Percentiles rank a stretch among this genome's conserved stretches.
Conservation (phyloP, 2,797 vertebrate species). For the Tarsius wallacei region DNA sequence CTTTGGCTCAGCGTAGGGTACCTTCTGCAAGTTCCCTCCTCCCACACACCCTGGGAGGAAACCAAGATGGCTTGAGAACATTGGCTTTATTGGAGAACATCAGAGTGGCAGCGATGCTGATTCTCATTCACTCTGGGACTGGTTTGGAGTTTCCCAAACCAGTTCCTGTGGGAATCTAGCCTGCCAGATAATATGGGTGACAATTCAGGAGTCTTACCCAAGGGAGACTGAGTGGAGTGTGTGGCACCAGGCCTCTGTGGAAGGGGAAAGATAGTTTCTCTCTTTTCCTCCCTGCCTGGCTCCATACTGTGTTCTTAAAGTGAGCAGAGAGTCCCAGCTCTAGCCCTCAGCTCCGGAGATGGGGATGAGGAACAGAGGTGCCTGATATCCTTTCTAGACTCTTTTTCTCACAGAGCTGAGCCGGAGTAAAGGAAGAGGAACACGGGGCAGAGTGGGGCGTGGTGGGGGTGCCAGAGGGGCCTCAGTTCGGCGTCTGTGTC, state of each 20-base stretch:
- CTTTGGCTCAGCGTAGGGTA: not conserved
- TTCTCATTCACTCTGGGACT: slow-evolving; percentile 48
- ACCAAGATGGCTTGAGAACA: slow-evolving; percentile 5
- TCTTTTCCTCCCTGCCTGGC: not conserved
- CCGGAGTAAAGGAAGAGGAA: slow-evolving; percentile 31
- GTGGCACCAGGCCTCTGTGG: not conserved
- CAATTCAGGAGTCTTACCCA: slow-evolving; percentile 11
- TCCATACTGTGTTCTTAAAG: slow-evolving; percentile 23
- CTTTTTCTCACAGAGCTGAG: not conserved
- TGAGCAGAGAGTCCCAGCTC: not conserved
- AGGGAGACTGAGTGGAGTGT: not conserved
- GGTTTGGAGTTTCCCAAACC: slow-evolving; percentile 51
- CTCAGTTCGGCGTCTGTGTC: slow-evolving; percentile 72
- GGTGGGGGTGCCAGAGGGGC: slow-evolving; percentile 70
- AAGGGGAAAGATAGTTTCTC: not conserved
- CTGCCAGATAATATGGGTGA: slow-evolving; percentile 19
- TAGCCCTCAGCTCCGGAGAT: not conserved
- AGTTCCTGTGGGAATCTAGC: slow-evolving; percentile 63
- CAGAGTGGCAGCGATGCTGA: slow-evolving; percentile 51
- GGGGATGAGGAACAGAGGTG: not conserved
- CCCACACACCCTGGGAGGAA: slow-evolving; percentile 18
- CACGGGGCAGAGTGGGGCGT: slow-evolving; percentile 55
- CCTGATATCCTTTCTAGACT: not conserved
- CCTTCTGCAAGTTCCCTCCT: not conserved
- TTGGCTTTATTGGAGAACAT: slow-evolving; percentile 7